phyloP scores from a whole-genome alignment of 2,888 invertebrate genomes.

The Ctenicera cuprea region DNA sequence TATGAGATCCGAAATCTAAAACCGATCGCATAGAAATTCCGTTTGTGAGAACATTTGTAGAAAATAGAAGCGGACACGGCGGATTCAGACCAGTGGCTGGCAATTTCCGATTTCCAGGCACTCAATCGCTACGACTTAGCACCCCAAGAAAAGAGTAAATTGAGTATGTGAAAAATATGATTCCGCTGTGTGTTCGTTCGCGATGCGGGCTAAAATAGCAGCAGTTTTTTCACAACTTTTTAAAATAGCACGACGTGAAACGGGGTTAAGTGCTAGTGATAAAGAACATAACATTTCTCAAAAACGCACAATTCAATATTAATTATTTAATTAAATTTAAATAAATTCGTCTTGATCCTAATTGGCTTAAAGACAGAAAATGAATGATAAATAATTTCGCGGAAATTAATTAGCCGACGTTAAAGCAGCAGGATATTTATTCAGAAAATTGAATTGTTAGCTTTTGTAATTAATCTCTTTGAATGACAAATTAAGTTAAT shows the following conservation, averaged over 20 bases:
- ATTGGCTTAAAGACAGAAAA: too few species aligned
- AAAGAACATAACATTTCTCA: too few species aligned
- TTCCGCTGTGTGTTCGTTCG: conserved; percentile 11
- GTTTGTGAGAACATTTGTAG: conserved; percentile 24
- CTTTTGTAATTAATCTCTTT: background rate
- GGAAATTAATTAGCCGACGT: too few species aligned
- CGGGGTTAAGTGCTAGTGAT: background rate
- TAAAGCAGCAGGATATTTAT: background rate
- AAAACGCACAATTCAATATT: too few species aligned
- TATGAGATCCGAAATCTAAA: conserved; percentile 12
- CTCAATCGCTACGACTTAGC: conserved; percentile 33
- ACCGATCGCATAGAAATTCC: too few species aligned
- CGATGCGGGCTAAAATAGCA: conserved; percentile 5
- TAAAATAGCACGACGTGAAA: background rate
- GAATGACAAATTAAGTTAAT: background rate
- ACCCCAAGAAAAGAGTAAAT: conserved; percentile 29
- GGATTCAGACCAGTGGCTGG: conserved; percentile 31
- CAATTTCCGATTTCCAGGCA: conserved; percentile 35
- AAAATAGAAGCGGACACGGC: conserved; percentile 19
- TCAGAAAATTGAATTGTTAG: conserved; percentile 19
- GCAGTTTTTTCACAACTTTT: conserved; percentile 1
- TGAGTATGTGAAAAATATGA: conserved; percentile 34
- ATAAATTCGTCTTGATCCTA: too few species aligned
- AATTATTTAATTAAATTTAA: too few species aligned
- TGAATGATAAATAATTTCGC: too few species aligned